Evolutionary conservation across 2,888 invertebrate genomes (phyloP), one percentile per base, ranked within the genome.

Genomic region (Lasioglossum figueresi): DNA sequence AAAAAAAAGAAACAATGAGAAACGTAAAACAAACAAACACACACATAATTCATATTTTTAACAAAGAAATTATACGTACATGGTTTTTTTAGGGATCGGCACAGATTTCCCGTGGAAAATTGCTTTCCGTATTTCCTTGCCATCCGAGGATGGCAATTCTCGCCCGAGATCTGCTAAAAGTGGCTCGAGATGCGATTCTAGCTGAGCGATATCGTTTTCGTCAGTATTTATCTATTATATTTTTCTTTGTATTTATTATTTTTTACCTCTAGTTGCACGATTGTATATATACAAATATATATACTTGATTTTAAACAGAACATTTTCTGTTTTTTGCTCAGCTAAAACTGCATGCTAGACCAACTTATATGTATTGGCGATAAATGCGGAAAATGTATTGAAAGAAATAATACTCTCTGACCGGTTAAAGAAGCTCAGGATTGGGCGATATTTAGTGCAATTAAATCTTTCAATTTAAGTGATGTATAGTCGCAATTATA

Each of bases 21-120:
- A 70, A 70, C 37, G 70, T 70, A 70, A 70, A 70, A 63, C 19
- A 63, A 70, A 70, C 34, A 19, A 34, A 63, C 5, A 63, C 14
- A 68, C 34, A 37, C 19, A 63, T 71, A 70, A 48, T 43, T 40
- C 63, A 63, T 84, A 78, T 76, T 76, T 86, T 71, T 76, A 66
- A 84, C 43, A 70, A 68, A 76, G 52, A 56, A 48, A 76, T 56
- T n/a, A 74, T 72, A 19, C 40, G n/a, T 37, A 45, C 16, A 45
- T 63, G 76, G 63, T 70, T 52, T 43, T 43, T 43, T 77, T 63
- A 48, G 40, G 37, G 59, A 45, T 23, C 76, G 16, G 23, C 14
- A 40, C 59, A 40, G 70, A 37, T 40, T 74, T 12, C 6, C 27
- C 71, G 37, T 43, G 23, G 75, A 59, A 5, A 40, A 63, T 48